A percentile compares a stretch with the other conserved stretches of the same genome.
phyloP scores from a whole-genome alignment of 1,140 invertebrate genomes.

The Diorhabda elongata region DNA sequence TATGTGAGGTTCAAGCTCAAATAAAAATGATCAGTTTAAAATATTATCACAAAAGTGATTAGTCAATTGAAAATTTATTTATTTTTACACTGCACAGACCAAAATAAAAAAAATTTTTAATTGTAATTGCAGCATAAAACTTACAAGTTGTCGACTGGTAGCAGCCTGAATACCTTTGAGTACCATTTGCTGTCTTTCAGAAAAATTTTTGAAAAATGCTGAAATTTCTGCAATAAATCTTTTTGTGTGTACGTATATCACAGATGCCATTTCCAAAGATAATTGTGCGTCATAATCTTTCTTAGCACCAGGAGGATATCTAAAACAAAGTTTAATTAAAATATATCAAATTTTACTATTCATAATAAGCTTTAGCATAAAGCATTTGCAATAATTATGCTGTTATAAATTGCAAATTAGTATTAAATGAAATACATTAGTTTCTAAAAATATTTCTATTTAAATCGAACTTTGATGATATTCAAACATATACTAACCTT shows the following conservation, averaged over 20 bases:
- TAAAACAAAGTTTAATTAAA: constrained; percentile 3
- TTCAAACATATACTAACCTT: constrained; percentile 44
- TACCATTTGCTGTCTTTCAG: constrained; percentile 68
- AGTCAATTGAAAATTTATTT: neutral
- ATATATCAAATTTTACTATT: neutral
- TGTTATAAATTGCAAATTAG: too few relatives aligned
- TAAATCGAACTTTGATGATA: too few relatives aligned
- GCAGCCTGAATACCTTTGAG: constrained; percentile 57
- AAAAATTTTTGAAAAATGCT: constrained; percentile 82
- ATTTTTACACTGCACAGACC: neutral
- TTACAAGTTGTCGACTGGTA: constrained; percentile 40
- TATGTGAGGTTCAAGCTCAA: too few relatives aligned
- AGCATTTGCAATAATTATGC: constrained; percentile 60
- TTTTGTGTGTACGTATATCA: constrained; percentile 92
- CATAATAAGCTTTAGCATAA: constrained; percentile 46
- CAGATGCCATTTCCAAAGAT: constrained; percentile 77
- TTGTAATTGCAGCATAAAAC: neutral
- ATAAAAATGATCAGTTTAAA: too few relatives aligned
- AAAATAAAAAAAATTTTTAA: neutral
- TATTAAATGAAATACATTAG: too few relatives aligned
- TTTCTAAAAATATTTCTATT: too few relatives aligned
- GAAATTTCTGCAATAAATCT: constrained; percentile 86
- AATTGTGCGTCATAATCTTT: constrained; percentile 73
- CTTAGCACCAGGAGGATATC: constrained; percentile 23
- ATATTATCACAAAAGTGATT: too few relatives aligned